Evolutionary conservation across 2,113 vertebrate species (phyloP), one percentile per base, ranked within the genome.

Genomic region (Chrysemys picta): DNA sequence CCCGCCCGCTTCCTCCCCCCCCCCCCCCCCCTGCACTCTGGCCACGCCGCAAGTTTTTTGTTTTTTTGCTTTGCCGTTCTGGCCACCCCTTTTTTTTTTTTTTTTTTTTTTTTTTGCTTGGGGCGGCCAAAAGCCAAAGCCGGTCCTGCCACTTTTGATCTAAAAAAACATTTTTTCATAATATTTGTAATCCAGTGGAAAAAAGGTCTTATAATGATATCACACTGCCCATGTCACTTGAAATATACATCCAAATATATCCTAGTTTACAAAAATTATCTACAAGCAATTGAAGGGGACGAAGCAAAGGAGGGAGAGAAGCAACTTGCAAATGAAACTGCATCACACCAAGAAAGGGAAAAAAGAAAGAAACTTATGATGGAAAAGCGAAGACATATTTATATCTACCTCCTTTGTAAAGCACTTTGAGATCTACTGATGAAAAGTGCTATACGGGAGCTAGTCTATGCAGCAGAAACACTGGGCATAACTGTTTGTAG

Each of bases 291-390:
- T 91, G 90, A 86, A 81, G 57, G 91, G 45, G 17, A 89, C 76
- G 94, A 91, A 91, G 90, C 29, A 96, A 76, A 79, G 31, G 35
- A 84, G 85, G 50, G 10, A 38, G 50, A 82, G 57, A 92, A 96
- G 31, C 80, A 6, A 29, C 17, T 72, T 47, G 82, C 47, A 92
- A 7, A 59, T 78, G 19, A n/a, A 38, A 22, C 81, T 84, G 85
- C 31, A 53, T 89, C 59, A 62, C 38, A 88, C 79, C 8, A 53
- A 85, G 69, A 85, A 65, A 79, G 93, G 16, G 69, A 93, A 90
- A 27, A 31, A 88, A 38, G 35, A 35, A 69, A 53, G 31, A 75
- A 79, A 50, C 4, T 59, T 35, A 38, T 91, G 42, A 82, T 19
- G 25, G 54, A 80, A 50, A 75, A 10, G 27, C 5, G 16, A 79